Conservation (phyloP, 2,888 invertebrate genomes). For the Ochropacha duplaris region DNA sequence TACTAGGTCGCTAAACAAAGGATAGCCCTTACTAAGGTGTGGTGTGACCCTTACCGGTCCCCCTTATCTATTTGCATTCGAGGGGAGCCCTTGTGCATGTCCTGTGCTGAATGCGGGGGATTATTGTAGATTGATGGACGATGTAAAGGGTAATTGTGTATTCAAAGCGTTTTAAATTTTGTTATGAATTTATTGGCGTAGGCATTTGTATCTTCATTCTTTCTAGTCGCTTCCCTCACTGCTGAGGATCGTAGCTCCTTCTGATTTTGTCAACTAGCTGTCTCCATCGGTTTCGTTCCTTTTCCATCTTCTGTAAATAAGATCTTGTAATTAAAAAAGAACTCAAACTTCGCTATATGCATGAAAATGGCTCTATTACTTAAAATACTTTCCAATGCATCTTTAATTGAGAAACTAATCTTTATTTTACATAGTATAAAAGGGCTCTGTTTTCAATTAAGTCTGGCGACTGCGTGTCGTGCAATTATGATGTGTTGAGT, state of each 20-base stretch:
- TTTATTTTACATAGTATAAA: neutral
- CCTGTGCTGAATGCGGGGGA: constrained; percentile 28
- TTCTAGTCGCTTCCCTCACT: too few species aligned
- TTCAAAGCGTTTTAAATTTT: constrained; percentile 22
- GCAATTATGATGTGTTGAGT: constrained; percentile 29
- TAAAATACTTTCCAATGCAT: neutral
- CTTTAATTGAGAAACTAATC: neutral
- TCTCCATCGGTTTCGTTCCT: too few species aligned
- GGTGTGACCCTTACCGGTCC: constrained; percentile 22
- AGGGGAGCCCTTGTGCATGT: constrained; percentile 30
- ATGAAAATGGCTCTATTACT: too few species aligned
- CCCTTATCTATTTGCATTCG: constrained; percentile 50
- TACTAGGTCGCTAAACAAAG: constrained; percentile 24
- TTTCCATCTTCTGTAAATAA: too few species aligned
- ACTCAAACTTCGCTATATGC: neutral
- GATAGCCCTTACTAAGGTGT: constrained; percentile 17
- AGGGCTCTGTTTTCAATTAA: neutral
- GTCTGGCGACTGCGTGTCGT: constrained; percentile 19
- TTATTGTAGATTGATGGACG: constrained; percentile 30
- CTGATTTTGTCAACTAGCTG: too few species aligned
- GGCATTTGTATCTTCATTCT: too few species aligned
- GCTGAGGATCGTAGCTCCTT: too few species aligned
- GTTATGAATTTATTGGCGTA: neutral
- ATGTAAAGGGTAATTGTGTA: constrained; percentile 23
- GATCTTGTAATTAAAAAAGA: too few species aligned